Evolutionary conservation across 2,888 invertebrate species (phyloP).

Genomic region (Lydus trimaculatus): DNA sequence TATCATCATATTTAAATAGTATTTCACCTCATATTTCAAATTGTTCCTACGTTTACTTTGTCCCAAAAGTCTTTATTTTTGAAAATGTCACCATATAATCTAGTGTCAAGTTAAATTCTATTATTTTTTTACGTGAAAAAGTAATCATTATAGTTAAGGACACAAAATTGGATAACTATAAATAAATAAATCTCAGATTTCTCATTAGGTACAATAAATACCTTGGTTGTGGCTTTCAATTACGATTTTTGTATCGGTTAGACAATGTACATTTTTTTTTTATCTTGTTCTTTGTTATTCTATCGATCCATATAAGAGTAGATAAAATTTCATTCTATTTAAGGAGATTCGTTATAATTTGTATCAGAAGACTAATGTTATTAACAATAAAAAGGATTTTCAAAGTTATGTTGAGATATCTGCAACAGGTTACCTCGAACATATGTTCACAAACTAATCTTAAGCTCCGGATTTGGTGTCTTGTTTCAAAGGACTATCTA

Average conservation of each 20-base stretch:
- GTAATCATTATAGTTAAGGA: not conserved
- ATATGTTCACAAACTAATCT: constrained; percentile 19
- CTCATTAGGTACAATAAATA: not conserved
- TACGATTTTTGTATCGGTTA: not conserved
- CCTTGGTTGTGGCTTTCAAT: not conserved
- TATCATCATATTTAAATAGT: not conserved
- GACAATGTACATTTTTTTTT: not conserved
- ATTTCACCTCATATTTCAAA: not conserved
- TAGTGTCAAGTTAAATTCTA: not conserved
- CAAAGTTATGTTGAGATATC: constrained; percentile 8
- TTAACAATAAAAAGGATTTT: constrained; percentile 12
- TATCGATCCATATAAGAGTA: not conserved
- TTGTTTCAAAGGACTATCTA: constrained; percentile 1
- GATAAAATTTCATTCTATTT: not conserved
- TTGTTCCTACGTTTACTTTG: not conserved
- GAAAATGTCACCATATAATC: not conserved
- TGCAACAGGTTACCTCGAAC: constrained; percentile 21
- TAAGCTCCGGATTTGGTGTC: constrained; percentile 19
- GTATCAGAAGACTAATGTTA: not conserved
- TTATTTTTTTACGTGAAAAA: not conserved
- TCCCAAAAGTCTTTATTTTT: not conserved
- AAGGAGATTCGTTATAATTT: not conserved
- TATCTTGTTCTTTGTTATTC: not conserved
- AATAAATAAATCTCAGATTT: not conserved
- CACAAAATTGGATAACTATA: not conserved